A percentile compares a stretch with the other conserved stretches of the same genome.
Evolutionary conservation across 2,888 invertebrate species (phyloP).

Genomic region (Tiphia femorata): DNA sequence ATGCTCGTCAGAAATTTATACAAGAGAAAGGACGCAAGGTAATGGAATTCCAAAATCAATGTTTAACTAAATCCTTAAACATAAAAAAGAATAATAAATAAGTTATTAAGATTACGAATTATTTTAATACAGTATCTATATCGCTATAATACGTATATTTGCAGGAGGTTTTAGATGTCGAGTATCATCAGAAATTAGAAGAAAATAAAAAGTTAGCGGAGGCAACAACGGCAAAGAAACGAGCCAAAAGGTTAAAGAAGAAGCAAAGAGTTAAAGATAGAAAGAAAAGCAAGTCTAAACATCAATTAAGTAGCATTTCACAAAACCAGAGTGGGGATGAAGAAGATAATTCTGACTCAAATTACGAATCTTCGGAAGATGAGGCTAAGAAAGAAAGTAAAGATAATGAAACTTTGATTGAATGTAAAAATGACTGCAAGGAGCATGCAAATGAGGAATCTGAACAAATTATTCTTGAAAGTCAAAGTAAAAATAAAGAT

Average conservation of each 20-base stretch:
- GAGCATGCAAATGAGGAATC: not conserved
- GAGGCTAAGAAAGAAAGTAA: conserved; percentile 16
- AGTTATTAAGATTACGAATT: too few relatives aligned
- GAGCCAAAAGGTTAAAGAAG: conserved; percentile 87
- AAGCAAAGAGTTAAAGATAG: conserved; percentile 73
- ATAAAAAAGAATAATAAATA: not conserved
- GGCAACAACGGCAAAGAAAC: conserved; percentile 89
- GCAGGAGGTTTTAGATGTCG: conserved; percentile 86
- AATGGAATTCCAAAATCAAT: conserved; percentile 33
- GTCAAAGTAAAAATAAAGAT: too few relatives aligned
- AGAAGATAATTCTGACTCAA: conserved; percentile 63
- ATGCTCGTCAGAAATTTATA: conserved; percentile 94
- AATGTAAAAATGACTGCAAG: too few relatives aligned
- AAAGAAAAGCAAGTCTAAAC: conserved; percentile 52
- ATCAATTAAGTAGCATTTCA: too few relatives aligned
- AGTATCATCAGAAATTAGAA: conserved; percentile 84
- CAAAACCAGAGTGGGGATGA: conserved; percentile 56
- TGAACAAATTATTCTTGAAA: too few relatives aligned
- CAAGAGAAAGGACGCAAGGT: conserved; percentile 90
- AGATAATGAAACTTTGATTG: not conserved
- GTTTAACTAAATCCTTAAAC: too few relatives aligned
- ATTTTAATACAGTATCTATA: not conserved
- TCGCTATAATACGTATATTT: not conserved
- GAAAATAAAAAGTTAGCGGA: conserved; percentile 81
- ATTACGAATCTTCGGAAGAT: conserved; percentile 31